Evolutionary conservation across 2,888 invertebrate genomes (phyloP), one percentile per base, ranked within the genome.

Genomic region (Chalcosyrphus nemorum): DNA sequence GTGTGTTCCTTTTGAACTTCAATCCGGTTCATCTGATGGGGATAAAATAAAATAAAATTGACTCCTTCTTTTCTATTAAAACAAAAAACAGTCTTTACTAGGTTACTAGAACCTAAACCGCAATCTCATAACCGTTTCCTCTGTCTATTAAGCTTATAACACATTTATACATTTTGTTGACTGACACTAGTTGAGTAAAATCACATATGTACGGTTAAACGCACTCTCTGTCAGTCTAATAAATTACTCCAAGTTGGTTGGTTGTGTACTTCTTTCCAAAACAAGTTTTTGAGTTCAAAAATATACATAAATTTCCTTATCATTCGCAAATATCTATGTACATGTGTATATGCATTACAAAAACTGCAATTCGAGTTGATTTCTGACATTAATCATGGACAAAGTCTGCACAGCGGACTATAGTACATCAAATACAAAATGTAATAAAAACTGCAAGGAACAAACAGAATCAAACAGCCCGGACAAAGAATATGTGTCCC

Each of bases 401-500:
- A 72, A 35, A 13, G 50, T 50, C 1, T 50, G 35, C 4, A n/a
- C 19, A 45, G 29, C 21, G 38, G 24, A 50, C 15, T 38, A 7
- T 15, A 21, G 7, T 41, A 13, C 19, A 11, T n/a, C 24, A 52
- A 13, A 61, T 6, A 24, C 29, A 35, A 21, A 5, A 7, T 41
- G 19, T 24, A 7, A 19, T n/a, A 32, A 6, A 7, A 68, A 32
- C 1, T 32, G 32, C 52, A 61, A 72, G 5, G 29, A 29, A 6
- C 41, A 65, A 19, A 5, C 17, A 11, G 29, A 56, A 0, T 3
- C 32, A 15, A 56, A 17, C 15, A 68, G 13, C 17, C 4, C 9
- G 1, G 70, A 78, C 43, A 61, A 35, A 1, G 78, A 78, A 27
- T 38, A 52, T n/a, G 61, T 84, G 1, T n/a, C 56, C 2, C n/a